Evolutionary conservation across 2,113 vertebrate species (phyloP).

Genomic region (Beaufortia kweichowensis): DNA sequence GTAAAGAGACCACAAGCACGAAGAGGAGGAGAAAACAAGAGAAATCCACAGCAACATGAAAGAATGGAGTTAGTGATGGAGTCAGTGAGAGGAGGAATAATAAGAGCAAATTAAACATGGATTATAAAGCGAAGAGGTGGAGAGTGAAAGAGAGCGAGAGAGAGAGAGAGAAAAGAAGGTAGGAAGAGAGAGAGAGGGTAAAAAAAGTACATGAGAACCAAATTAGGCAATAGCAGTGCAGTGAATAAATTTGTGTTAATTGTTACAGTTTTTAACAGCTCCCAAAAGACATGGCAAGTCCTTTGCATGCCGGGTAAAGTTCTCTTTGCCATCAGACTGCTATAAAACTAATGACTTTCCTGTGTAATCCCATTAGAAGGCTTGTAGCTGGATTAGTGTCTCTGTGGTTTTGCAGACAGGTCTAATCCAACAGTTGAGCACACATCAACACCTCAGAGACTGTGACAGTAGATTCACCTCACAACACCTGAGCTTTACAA

Average conservation of each 20-base stretch:
- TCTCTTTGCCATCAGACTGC: not conserved
- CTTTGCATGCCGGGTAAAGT: not conserved
- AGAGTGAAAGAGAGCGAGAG: not conserved
- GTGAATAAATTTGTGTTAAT: not conserved
- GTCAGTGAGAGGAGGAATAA: too few relatives aligned
- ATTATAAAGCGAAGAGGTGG: not conserved
- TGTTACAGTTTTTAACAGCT: slow-evolving; percentile 7
- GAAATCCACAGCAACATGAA: not conserved
- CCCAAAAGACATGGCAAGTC: not conserved
- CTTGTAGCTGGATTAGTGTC: slow-evolving; percentile 42
- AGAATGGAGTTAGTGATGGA: not conserved
- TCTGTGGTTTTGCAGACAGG: slow-evolving; percentile 22
- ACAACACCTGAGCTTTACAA: slow-evolving; percentile 32
- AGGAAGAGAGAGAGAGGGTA: not conserved
- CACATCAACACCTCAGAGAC: slow-evolving; percentile 25
- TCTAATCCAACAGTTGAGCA: slow-evolving; percentile 38
- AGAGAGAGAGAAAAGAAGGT: not conserved
- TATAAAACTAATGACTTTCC: slow-evolving; percentile 42
- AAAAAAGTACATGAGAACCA: not conserved
- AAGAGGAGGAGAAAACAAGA: not conserved
- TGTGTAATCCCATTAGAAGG: slow-evolving; percentile 46
- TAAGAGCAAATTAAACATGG: too few relatives aligned
- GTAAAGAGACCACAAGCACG: not conserved
- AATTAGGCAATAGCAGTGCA: not conserved
- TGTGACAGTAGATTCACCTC: slow-evolving; percentile 30